Base-by-base conservation (phyloP, 2,888 invertebrate species). In the Marasmarcha lunaedactyla region DNA sequence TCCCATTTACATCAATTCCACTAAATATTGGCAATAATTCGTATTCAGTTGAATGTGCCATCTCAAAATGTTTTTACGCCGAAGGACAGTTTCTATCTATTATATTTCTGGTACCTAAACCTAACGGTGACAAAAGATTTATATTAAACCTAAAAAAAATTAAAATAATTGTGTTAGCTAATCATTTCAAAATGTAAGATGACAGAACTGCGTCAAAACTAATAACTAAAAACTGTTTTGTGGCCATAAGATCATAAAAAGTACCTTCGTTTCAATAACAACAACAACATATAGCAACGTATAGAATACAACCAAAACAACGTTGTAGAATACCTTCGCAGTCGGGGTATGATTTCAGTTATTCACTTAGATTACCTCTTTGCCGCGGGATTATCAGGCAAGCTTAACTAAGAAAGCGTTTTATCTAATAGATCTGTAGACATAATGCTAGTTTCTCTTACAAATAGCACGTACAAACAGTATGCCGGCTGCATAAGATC, bases 121-220 rank as follows among this genome's bases (percentile, higher is more conserved):
- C n/a, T n/a, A n/a, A n/a, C n/a, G n/a, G n/a, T n/a, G n/a, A n/a
- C n/a, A n/a, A n/a, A n/a, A n/a, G n/a, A n/a, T n/a, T n/a, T n/a
- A n/a, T n/a, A n/a, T n/a, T n/a, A n/a, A n/a, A n/a, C n/a, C n/a
- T n/a, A n/a, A 47, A 45, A 42, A 14, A 9, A 5, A 35, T 47
- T 14, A 49, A 49, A 37, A 47, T 41, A 35, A 45, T 39, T 15
- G 20, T 49, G 12, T 2, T 35, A 12, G 33, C 36, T 1, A 1
- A 35, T 1, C 47, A 47, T 41, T 49, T 49, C 33, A 46, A 47
- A 40, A 44, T 47, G 39, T 45, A 49, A 14, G 49, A 49, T 36
- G n/a, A n/a, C n/a, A n/a, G n/a, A n/a, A n/a, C n/a, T n/a, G n/a
- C n/a, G n/a, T n/a, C n/a, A n/a, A n/a, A 44, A 35, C n/a, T 48